A percentile compares a stretch with the other conserved stretches of the same genome.
These are phyloP conservation scores for Xylota sylvarum DNA, from an alignment of 2,888 invertebrate species.

Conservation along the genomic window DNA sequence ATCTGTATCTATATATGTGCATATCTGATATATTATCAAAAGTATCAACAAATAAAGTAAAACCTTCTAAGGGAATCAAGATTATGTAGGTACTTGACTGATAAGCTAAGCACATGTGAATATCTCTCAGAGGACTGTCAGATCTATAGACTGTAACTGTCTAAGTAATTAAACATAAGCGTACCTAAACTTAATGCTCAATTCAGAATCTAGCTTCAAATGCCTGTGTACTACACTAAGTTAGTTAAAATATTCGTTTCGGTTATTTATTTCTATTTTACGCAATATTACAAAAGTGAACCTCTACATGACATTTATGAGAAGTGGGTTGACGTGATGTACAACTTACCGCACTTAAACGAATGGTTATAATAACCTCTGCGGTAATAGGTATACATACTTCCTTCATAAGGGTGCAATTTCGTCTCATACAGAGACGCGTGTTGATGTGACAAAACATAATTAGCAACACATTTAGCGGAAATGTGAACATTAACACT, in stretches of 20 bases:
- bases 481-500: background rate
- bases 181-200: too few species aligned
- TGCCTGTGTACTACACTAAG: background rate
- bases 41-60: too few species aligned
- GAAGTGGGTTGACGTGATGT: background rate
- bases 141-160: too few species aligned
- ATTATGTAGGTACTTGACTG: too few species aligned
- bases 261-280: background rate
- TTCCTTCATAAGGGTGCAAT: constrained; percentile 2
- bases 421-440: constrained; percentile 1
- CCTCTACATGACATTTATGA: background rate
- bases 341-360: background rate
- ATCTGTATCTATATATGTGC: too few species aligned
- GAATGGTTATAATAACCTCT: background rate
- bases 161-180: too few species aligned
- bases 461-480: background rate
- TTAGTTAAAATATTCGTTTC: background rate
- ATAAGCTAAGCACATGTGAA: too few species aligned
- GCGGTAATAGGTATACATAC: background rate
- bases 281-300: background rate
- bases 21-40: too few species aligned
- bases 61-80: too few species aligned
- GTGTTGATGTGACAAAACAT: constrained; percentile 8
- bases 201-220: too few species aligned
- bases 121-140: too few species aligned